These are phyloP conservation scores for Sphenopsis melanotis DNA, from an alignment of 2,797 vertebrate genomes.

Conservation along the genomic window DNA sequence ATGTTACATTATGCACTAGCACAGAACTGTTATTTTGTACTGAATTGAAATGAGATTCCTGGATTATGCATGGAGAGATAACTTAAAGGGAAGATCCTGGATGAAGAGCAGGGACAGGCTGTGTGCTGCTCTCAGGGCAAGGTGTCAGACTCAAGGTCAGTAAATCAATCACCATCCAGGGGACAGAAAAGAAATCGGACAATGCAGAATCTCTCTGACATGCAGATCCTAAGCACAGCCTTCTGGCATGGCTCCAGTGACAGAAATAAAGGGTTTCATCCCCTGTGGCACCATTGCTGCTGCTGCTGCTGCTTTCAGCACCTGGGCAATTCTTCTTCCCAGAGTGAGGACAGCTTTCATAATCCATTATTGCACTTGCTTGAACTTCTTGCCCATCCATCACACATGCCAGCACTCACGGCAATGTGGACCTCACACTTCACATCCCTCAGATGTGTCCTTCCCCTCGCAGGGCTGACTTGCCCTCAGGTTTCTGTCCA, in stretches of 20 bases:
- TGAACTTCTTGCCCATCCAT: constrained; percentile 10
- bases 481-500: neutral
- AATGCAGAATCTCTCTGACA: neutral
- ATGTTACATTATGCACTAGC: neutral
- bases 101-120: fast-evolving
- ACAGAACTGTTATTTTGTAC: neutral
- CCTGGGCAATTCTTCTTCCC: neutral
- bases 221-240: neutral
- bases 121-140: fast-evolving
- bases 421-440: neutral
- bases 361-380: neutral
- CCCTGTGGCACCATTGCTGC: neutral
- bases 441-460: neutral
- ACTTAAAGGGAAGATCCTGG: neutral
- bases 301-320: neutral
- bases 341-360: neutral
- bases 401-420: neutral
- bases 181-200: neutral
- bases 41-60: neutral
- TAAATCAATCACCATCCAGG: neutral
- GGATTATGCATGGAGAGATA: neutral
- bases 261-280: neutral
- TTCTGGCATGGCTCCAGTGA: neutral
- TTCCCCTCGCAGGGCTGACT: neutral
- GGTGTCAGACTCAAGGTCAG: neutral